Base-by-base conservation (phyloP, 2,797 vertebrate species). In the Cyprinella venusta region DNA sequence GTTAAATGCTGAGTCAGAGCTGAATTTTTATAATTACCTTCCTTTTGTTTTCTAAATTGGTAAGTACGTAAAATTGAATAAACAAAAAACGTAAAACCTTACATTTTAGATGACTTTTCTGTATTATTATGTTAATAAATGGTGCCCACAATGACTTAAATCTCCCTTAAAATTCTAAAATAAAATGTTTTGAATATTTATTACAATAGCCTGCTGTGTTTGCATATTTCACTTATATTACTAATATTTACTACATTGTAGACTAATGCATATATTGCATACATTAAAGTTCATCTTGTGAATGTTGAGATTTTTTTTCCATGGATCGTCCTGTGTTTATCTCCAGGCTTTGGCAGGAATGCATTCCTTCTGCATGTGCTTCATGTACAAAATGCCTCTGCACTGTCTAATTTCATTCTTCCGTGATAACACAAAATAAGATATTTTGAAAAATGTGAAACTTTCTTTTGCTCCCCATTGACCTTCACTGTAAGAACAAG, bases 251-350 rank as follows among this genome's bases (percentile, higher is more conserved):
- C 18, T 6, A 12, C 71, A 1, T 18, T 76, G 79, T 19, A 70
- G 52, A 71, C 38, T 40, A 40, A 75, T 5, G 26, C 18, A 69
- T 74, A 50, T 16, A 10, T 19, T 5, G 26, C 18, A 69, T 74
- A 50, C 21, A 10, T 19, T 50, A 65, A 71, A 19, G 42, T 54
- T 71, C 4, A 40, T 36, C 10, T 21, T 68, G 48, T 65, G 18
- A 42, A 45, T 30, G 64, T 16, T 61, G 16, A 40, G 76, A 52
- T 76, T 54, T n/a, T 48, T 48, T 79, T 54, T 45, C 45, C 40
- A 24, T 33, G 33, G 42, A 48, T 48, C 16, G 67, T 84, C 70
- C 13, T 3, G 87, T 5, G 87, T 80, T 83, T 82, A 63, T 84
- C 71, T 87, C 24, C 21, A 24, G 21, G 9, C 52, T 48, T 59